phyloP scores from a whole-genome alignment of 2,888 invertebrate species.

The Anarsia innoxiella region DNA sequence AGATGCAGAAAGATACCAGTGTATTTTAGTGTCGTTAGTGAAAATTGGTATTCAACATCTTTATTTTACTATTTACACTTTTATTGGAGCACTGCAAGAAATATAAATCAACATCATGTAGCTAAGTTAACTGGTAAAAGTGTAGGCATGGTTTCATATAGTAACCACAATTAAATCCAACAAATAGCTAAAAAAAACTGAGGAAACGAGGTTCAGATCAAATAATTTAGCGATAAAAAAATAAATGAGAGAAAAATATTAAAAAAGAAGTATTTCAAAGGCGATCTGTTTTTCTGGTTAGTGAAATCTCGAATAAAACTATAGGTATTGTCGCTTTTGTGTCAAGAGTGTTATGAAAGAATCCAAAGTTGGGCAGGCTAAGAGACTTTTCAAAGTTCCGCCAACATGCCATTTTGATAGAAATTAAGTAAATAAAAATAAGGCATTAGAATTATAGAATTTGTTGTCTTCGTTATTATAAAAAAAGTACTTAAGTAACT shows the following conservation, averaged over 20 bases:
- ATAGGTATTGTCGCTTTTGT: slow-evolving; percentile 7
- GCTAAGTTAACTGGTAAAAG: neutral
- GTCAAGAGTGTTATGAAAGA: neutral
- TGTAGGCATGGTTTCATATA: neutral
- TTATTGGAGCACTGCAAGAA: too few species aligned
- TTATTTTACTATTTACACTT: too few species aligned
- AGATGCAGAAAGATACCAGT: too few species aligned
- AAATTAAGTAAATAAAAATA: neutral
- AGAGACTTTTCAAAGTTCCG: slow-evolving; percentile 19
- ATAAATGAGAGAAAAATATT: slow-evolving; percentile 4
- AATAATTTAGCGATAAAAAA: neutral
- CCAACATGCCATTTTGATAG: slow-evolving; percentile 32
- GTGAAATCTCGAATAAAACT: slow-evolving; percentile 16
- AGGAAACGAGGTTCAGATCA: too few species aligned
- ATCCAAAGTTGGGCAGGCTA: slow-evolving; percentile 19
- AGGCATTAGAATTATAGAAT: slow-evolving; percentile 10
- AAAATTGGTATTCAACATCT: too few species aligned
- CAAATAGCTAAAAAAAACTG: too few species aligned
- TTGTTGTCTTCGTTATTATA: slow-evolving; percentile 14
- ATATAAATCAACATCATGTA: too few species aligned
- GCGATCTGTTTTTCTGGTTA: slow-evolving; percentile 13
- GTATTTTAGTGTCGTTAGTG: too few species aligned
- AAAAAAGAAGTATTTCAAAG: slow-evolving; percentile 1
- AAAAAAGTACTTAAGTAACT: neutral
- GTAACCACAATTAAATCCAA: too few species aligned